Percentiles rank a stretch among this genome's conserved stretches.
These are phyloP conservation scores for Drosophila diplacantha DNA, from an alignment of 2,888 invertebrate species.

Conservation along the genomic window DNA sequence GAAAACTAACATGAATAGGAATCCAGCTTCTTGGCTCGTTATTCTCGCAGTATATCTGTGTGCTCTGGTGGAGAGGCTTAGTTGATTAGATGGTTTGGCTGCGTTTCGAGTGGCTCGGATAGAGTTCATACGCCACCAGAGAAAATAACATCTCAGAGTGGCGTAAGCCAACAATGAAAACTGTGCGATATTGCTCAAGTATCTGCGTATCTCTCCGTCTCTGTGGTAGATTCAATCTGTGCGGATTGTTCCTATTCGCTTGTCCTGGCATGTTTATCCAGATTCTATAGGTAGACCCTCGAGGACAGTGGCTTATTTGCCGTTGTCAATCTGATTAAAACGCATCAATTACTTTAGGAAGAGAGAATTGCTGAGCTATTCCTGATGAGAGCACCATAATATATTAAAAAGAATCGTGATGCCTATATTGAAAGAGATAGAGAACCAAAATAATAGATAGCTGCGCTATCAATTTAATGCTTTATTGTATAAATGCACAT, in stretches of 20 bases:
- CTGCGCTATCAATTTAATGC: background rate
- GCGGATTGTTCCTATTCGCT: slow-evolving; percentile 10
- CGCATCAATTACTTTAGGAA: background rate
- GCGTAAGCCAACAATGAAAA: slow-evolving; percentile 26
- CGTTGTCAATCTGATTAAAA: background rate
- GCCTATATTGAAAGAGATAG: no score
- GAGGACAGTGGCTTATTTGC: slow-evolving; percentile 1
- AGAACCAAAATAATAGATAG: background rate
- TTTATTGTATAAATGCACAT: background rate
- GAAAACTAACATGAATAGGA: background rate
- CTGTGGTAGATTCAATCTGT: slow-evolving; percentile 7
- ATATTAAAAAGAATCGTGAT: no score
- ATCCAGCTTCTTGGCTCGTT: background rate
- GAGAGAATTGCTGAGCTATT: background rate
- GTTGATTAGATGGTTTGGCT: slow-evolving; percentile 22
- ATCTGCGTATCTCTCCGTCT: slow-evolving; percentile 11
- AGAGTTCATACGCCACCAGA: slow-evolving; percentile 22
- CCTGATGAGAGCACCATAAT: background rate
- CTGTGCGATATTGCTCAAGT: slow-evolving; percentile 13
- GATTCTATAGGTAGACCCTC: background rate
- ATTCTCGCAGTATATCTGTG: background rate
- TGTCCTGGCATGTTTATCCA: slow-evolving; percentile 1
- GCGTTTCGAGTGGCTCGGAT: slow-evolving; percentile 28
- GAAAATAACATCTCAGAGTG: slow-evolving; percentile 26
- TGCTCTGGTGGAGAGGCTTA: slow-evolving; percentile 16